Conservation (phyloP, 2,797 vertebrate species). For the Melopsittacus undulatus region DNA sequence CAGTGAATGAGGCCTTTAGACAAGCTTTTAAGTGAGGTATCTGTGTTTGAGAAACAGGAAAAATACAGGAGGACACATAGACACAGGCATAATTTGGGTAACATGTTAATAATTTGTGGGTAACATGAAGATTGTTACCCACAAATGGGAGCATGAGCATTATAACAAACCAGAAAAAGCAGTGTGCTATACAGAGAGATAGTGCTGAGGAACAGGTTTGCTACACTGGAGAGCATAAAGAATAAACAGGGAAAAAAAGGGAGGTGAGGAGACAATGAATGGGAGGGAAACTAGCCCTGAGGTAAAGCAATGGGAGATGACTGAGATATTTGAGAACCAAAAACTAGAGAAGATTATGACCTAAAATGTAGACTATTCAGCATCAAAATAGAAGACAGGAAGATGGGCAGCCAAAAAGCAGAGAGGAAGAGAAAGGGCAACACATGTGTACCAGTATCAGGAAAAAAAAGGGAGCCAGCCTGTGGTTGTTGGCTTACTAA, state of each 20-base stretch:
- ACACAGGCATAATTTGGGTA: not conserved
- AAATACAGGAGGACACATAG: not conserved
- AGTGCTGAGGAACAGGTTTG: accelerated
- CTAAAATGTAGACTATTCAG: not conserved
- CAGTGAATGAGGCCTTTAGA: not conserved
- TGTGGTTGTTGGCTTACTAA: not conserved
- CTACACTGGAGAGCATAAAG: not conserved
- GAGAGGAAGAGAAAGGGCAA: not conserved
- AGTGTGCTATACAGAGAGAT: not conserved
- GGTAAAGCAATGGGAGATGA: not conserved
- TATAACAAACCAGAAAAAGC: not conserved
- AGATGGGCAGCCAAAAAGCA: not conserved
- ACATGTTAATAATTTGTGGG: not conserved
- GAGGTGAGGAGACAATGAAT: not conserved
- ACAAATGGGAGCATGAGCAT: not conserved
- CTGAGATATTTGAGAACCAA: not conserved
- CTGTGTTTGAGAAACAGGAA: not conserved
- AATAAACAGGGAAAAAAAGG: not conserved
- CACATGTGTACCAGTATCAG: not conserved
- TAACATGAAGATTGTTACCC: not conserved
- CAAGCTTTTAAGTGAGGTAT: not conserved
- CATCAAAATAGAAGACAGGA: not conserved
- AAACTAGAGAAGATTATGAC: not conserved
- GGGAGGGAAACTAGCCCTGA: not conserved
- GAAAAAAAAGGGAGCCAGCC: not conserved